Percentiles rank a stretch among this genome's conserved stretches.
Conservation (phyloP, 2,113 vertebrate genomes). For the Thinocorus orbignyianus region DNA sequence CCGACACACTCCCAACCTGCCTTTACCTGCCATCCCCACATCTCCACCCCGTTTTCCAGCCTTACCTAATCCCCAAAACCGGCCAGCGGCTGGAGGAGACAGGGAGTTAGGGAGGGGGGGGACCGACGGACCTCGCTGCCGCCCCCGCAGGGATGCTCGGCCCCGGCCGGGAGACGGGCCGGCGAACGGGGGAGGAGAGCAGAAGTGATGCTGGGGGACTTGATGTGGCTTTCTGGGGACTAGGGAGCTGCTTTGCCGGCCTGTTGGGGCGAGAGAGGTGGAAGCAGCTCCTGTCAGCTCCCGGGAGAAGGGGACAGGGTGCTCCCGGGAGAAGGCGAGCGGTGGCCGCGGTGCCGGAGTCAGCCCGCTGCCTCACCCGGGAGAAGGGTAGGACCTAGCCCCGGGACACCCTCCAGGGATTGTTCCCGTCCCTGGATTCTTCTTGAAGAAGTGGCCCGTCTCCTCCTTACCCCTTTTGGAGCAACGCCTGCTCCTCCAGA, state of each 20-base stretch:
- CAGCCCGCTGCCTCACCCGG: not conserved
- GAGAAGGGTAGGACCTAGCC: not conserved
- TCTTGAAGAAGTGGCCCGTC: not conserved
- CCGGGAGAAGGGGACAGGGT: not conserved
- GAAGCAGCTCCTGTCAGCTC: not conserved
- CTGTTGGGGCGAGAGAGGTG: not conserved
- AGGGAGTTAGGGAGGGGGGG: not conserved
- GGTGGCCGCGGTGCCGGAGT: too few relatives aligned
- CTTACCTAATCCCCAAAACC: not conserved
- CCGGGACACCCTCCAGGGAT: not conserved
- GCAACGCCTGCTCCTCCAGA: not conserved
- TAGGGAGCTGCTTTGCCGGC: not conserved
- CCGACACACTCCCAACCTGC: rapidly evolving
- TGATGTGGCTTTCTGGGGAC: not conserved
- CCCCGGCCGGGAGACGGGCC: too few relatives aligned
- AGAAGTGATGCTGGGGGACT: not conserved
- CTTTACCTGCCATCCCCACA: not conserved
- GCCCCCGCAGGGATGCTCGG: not conserved
- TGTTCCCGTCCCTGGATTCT: not conserved
- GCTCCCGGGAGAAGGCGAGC: not conserved
- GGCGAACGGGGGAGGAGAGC: rapidly evolving
- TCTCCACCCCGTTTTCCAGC: rapidly evolving
- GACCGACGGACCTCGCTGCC: not conserved
- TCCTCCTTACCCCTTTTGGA: not conserved
- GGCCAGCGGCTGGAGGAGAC: not conserved